These are phyloP conservation scores for Chelmon rostratus DNA, from an alignment of 2,797 vertebrate species.

Conservation along the genomic window DNA sequence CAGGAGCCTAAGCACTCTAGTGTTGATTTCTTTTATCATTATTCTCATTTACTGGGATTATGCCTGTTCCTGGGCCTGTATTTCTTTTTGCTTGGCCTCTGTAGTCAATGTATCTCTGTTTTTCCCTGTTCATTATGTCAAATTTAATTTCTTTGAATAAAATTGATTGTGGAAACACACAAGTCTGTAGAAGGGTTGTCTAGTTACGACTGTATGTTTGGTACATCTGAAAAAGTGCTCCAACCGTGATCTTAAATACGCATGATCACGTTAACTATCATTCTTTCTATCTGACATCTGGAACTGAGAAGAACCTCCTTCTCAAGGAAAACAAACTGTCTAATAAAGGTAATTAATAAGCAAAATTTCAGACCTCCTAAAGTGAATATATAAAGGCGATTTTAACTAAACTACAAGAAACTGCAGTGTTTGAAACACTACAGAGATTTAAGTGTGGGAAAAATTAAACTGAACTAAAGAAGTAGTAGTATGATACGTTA, in stretches of 20 bases:
- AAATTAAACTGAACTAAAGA: conserved; percentile 22
- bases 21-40: neutral
- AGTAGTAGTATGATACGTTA: conserved; percentile 4
- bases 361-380: neutral
- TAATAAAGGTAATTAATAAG: conserved; percentile 45
- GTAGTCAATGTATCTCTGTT: neutral
- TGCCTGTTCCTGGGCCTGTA: neutral
- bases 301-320: conserved; percentile 71
- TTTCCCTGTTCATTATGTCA: neutral
- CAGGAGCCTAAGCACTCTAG: neutral
- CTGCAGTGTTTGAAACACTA: no score
- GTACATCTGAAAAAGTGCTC: conserved; percentile 38
- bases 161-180: conserved; percentile 5
- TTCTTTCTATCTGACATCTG: conserved; percentile 54
- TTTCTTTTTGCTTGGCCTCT: neutral
- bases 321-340: conserved; percentile 61
- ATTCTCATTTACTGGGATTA: neutral
- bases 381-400: neutral
- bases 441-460: no score
- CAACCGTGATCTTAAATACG: conserved; percentile 24
- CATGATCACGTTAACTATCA: conserved; percentile 32
- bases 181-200: neutral
- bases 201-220: conserved; percentile 5
- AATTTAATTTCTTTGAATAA: neutral
- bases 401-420: neutral